Conservation (phyloP, 1,140 invertebrate species). For the Neodiprion fabricii region DNA sequence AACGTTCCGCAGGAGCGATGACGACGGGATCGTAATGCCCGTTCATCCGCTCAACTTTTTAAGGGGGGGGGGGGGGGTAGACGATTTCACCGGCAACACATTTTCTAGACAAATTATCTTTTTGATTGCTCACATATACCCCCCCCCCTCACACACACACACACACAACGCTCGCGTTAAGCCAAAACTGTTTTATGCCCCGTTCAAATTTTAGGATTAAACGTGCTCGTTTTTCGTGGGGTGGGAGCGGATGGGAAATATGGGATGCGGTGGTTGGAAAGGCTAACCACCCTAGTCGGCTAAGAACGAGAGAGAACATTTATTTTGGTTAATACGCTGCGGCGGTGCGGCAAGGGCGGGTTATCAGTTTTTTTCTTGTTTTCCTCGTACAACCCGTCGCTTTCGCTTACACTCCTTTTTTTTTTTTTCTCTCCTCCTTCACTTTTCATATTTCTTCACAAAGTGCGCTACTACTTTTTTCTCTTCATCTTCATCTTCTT, state of each 20-base stretch:
- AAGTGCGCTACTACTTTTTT: too few relatives aligned
- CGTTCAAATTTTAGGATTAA: neutral
- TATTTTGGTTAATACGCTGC: neutral
- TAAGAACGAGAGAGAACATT: neutral
- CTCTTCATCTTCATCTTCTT: neutral
- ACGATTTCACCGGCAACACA: too few relatives aligned
- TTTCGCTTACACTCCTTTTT: neutral
- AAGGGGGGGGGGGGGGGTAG: too few relatives aligned
- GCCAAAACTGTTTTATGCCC: neutral
- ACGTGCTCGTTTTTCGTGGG: neutral
- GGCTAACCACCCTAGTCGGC: too few relatives aligned
- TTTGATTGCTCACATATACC: too few relatives aligned
- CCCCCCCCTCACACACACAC: too few relatives aligned
- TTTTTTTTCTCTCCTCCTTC: neutral
- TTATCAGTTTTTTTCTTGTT: neutral
- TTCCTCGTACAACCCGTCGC: neutral
- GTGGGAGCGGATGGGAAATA: neutral
- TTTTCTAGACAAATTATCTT: too few relatives aligned
- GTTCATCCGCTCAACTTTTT: too few relatives aligned
- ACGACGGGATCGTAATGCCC: too few relatives aligned
- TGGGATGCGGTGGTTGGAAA: neutral
- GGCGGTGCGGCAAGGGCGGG: neutral
- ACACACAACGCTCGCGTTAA: too few relatives aligned
- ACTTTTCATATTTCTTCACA: neutral
- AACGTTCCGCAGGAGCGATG: too few relatives aligned